phyloP scores from a whole-genome alignment of 2,113 vertebrate genomes.

The Heterocephalus glaber region DNA sequence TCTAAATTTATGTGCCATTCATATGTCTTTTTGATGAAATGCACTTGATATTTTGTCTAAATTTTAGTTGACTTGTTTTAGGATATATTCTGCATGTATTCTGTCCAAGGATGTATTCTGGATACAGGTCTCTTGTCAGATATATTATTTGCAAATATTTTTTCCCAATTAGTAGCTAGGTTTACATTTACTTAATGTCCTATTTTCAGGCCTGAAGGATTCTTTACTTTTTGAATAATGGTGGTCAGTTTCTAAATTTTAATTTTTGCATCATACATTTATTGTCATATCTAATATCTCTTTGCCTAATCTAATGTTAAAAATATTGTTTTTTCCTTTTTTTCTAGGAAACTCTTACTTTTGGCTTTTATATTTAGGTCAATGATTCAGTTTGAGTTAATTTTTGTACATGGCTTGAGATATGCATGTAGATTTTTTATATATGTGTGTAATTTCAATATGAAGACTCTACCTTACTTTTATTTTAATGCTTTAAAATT shows the following conservation, averaged over 20 bases:
- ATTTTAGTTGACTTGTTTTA: neutral
- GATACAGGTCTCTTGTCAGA: neutral
- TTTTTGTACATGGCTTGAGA: neutral
- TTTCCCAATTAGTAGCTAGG: neutral
- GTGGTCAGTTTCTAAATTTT: neutral
- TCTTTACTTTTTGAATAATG: neutral
- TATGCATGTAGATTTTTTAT: neutral
- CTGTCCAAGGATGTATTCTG: neutral
- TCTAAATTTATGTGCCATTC: neutral
- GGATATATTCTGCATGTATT: too few relatives aligned
- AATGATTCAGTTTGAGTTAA: neutral
- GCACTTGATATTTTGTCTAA: neutral
- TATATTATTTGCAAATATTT: neutral
- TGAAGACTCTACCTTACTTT: neutral
- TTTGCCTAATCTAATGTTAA: neutral
- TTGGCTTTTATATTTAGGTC: neutral
- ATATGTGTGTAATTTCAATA: neutral
- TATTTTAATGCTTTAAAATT: neutral
- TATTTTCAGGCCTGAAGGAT: neutral
- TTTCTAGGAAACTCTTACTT: neutral
- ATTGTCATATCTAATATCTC: neutral
- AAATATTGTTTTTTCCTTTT: neutral
- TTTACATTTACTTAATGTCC: neutral
- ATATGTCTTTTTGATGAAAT: neutral
- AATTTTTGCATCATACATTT: neutral